Base-by-base conservation (phyloP, 2,888 invertebrate genomes). In the Agrenia bidenticulata region DNA sequence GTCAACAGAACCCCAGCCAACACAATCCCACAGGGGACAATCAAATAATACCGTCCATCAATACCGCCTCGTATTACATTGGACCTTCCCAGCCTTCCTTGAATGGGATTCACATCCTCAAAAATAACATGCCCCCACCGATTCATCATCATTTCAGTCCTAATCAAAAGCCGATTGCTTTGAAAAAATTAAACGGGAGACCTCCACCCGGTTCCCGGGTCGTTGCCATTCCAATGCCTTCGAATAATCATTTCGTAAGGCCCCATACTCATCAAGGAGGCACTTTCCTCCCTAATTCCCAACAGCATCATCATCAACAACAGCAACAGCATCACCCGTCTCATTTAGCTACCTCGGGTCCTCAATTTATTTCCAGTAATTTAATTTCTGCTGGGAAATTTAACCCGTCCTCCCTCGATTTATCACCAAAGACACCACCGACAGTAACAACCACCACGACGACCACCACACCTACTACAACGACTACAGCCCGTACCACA, bases 171-270 rank as follows among this genome's bases (percentile, higher is more conserved):
- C 45, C 45, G 4, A 15, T 45, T 11, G 5, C 19, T n/a, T 15
- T 45, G 4, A 45, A 39, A 15, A 39, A 11, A 7, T 15, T 45
- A 9, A 19, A 11, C 15, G 58, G 58, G 15, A 58, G 23, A 9
- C 58, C 58, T 23, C 58, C 58, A 24, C 24, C 15, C 4, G 49
- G 49, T 2, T 5, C 15, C 2, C 32, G 41, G 24, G 24, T 58
- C 4, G 45, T 58, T 24, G 58, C 58, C 2, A 58, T 58, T 58
- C 58, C 58, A 5, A 41, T 58, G 2, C 58, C 58, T n/a, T 42
- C 58, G 2, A 58, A 42, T 15, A 23, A 24, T 7, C 45, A 21
- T 2, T 45, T 58, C 21, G n/a, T 17, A 32, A 7, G 4, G 11
- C 32, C 32, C 11, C 32, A 32, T 32, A 32, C 11, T 32, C 4